Evolutionary conservation across 2,113 vertebrate species (phyloP).

Genomic region (Ptychochromis oligacanthus): DNA sequence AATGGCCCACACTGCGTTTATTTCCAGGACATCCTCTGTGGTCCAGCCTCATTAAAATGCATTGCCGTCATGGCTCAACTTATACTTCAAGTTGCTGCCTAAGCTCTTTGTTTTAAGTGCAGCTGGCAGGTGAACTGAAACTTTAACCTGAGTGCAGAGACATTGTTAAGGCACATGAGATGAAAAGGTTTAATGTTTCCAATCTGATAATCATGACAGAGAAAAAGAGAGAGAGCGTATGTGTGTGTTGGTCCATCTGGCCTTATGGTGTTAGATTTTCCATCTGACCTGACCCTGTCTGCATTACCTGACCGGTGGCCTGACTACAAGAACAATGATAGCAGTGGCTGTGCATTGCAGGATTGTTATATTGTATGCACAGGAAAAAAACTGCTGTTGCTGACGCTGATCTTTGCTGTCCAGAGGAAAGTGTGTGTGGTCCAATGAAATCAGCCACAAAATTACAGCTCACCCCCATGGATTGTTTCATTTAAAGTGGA

Average conservation of each 20-base stretch:
- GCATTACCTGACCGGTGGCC: slow-evolving; percentile 37
- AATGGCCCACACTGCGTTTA: slow-evolving; percentile 54
- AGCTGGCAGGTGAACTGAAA: slow-evolving; percentile 46
- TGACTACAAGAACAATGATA: slow-evolving; percentile 45
- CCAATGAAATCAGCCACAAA: slow-evolving; percentile 49
- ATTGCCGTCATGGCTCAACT: slow-evolving; percentile 40
- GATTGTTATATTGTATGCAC: slow-evolving; percentile 37
- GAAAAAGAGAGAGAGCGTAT: neutral
- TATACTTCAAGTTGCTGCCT: slow-evolving; percentile 58
- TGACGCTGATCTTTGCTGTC: slow-evolving; percentile 21
- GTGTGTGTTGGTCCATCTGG: slow-evolving; percentile 11
- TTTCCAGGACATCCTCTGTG: slow-evolving; percentile 56
- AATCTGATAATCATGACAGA: slow-evolving; percentile 54
- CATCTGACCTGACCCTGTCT: neutral
- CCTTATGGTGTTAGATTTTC: slow-evolving; percentile 41
- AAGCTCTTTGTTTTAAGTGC: slow-evolving; percentile 62
- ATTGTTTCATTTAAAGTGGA: slow-evolving; percentile 11
- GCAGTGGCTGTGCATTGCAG: slow-evolving; percentile 26
- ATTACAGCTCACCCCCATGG: slow-evolving; percentile 27
- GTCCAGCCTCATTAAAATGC: slow-evolving; percentile 67
- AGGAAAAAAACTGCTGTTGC: slow-evolving; percentile 47
- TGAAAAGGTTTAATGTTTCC: slow-evolving; percentile 36
- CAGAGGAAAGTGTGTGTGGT: slow-evolving; percentile 37
- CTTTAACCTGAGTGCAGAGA: slow-evolving; percentile 37
- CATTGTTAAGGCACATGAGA: slow-evolving; percentile 34